These are phyloP conservation scores for Sepiola atlantica DNA, from an alignment of 2,888 invertebrate species.

Conservation along the genomic window DNA sequence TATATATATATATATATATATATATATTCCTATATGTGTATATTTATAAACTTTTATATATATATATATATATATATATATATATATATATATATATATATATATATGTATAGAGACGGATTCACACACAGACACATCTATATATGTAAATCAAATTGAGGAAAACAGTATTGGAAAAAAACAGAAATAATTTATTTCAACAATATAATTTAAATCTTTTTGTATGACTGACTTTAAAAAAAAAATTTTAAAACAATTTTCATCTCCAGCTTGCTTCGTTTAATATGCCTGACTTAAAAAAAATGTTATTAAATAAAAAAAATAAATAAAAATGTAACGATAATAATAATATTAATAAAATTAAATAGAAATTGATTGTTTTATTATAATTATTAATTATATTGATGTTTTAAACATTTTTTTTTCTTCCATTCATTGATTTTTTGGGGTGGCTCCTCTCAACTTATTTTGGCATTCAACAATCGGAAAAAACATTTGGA, in stretches of 20 bases:
- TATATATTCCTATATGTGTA: background rate
- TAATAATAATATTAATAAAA: background rate
- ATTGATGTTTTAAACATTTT: background rate
- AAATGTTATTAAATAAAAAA: background rate
- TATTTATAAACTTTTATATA: background rate
- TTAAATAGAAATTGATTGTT: background rate
- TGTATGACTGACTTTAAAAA: background rate
- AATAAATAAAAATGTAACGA: background rate
- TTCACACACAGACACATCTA: background rate
- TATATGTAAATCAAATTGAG: background rate
- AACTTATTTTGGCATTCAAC: background rate
- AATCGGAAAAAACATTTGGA: background rate
- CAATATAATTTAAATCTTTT: background rate
- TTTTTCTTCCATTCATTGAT: background rate
- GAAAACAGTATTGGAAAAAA: background rate
- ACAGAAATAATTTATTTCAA: constrained; percentile 17
- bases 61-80: background rate
- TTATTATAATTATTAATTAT: background rate
- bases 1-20: too few relatives aligned
- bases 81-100: background rate
- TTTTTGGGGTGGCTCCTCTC: background rate
- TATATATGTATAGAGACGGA: background rate
- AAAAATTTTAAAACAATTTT: background rate
- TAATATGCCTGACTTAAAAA: constrained; percentile 16
- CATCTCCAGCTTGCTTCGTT: background rate